A percentile compares a stretch with the other conserved stretches of the same genome.
phyloP scores from a whole-genome alignment of 2,797 vertebrate genomes.

The Gephyroberyx darwinii region DNA sequence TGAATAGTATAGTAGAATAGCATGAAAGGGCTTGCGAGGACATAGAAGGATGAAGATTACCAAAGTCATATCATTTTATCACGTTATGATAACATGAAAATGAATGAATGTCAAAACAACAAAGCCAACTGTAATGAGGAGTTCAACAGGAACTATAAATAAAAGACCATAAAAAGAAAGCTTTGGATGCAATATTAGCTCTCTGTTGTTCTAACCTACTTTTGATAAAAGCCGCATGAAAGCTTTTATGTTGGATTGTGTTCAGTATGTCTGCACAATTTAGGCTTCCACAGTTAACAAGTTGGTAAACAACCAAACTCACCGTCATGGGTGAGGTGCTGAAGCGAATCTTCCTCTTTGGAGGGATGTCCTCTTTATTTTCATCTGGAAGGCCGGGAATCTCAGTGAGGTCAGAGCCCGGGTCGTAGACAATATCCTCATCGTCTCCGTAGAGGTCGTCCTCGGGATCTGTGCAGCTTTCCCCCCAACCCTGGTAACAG shows the following conservation, averaged over 20 bases:
- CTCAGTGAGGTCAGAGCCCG: conserved; percentile 90
- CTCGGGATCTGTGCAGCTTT: conserved; percentile 91
- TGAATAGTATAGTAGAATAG: background rate
- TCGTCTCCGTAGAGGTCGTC: conserved; percentile 92
- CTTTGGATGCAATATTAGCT: conserved; percentile 41
- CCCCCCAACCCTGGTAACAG: conserved; percentile 93
- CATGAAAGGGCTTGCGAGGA: background rate
- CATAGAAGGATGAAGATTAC: conserved; percentile 2
- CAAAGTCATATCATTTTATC: conserved; percentile 7
- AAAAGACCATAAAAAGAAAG: conserved; percentile 28
- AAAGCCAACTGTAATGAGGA: conserved; percentile 14
- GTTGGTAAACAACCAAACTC: conserved; percentile 67
- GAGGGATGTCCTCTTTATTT: conserved; percentile 90
- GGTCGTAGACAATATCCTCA: conserved; percentile 89
- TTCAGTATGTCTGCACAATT: conserved; percentile 51
- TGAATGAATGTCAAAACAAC: conserved; percentile 19
- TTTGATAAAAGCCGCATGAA: conserved; percentile 47
- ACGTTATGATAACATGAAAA: conserved; percentile 14
- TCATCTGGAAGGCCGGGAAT: conserved; percentile 91
- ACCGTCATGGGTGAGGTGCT: conserved; percentile 95
- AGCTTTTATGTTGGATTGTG: conserved; percentile 52
- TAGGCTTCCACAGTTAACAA: conserved; percentile 14
- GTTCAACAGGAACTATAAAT: conserved; percentile 42
- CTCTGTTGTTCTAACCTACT: conserved; percentile 61
- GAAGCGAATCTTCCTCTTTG: conserved; percentile 93